These are phyloP conservation scores for Lysiphlebus fabarum DNA, from an alignment of 1,140 invertebrate genomes.

Conservation along the genomic window DNA sequence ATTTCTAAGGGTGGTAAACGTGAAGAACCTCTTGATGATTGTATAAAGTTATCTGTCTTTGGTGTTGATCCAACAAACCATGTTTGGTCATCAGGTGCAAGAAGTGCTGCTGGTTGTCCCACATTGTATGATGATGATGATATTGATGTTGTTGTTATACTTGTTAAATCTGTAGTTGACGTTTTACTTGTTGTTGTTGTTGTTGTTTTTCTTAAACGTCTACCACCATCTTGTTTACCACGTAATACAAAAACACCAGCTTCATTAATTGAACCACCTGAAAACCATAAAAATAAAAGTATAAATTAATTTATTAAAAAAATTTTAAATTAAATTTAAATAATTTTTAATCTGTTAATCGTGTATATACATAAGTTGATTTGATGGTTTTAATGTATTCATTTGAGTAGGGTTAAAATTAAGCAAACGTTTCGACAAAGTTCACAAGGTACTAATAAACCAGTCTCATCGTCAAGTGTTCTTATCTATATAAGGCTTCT, in stretches of 20 bases:
- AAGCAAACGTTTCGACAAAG: slow-evolving; percentile 18
- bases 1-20: slow-evolving; percentile 42
- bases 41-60: slow-evolving; percentile 33
- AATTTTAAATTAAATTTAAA: neutral
- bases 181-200: slow-evolving; percentile 24
- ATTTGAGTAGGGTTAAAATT: slow-evolving; percentile 17
- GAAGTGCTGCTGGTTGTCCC: slow-evolving; percentile 46
- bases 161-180: slow-evolving; percentile 5
- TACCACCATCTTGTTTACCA: slow-evolving; percentile 45
- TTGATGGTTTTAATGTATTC: no score
- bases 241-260: slow-evolving; percentile 47
- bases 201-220: slow-evolving; percentile 42
- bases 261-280: slow-evolving; percentile 49
- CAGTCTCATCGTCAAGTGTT: neutral
- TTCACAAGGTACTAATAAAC: neutral
- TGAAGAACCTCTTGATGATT: slow-evolving; percentile 23
- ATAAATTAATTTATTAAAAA: slow-evolving; percentile 25
- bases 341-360: no score
- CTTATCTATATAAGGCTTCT: no score
- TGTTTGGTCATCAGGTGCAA: slow-evolving; percentile 45
- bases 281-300: no score
- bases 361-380: no score
- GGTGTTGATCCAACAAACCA: slow-evolving; percentile 44
- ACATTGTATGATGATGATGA: slow-evolving; percentile 38
- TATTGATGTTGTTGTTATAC: slow-evolving; percentile 10